Evolutionary conservation across 2,888 invertebrate genomes (phyloP).

Genomic region (Mellilla xanthometata): DNA sequence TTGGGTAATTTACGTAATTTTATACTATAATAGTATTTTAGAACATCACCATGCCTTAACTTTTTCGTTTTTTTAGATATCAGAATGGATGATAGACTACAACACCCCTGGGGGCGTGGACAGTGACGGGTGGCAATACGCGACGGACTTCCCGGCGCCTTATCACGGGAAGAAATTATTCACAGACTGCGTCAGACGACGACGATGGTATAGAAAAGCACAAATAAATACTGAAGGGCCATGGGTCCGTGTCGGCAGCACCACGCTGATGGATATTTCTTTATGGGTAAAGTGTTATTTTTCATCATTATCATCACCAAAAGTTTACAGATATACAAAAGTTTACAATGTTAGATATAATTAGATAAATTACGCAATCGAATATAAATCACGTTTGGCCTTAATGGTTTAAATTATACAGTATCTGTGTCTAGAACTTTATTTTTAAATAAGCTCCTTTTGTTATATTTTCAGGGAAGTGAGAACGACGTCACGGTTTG

Average conservation of each 20-base stretch:
- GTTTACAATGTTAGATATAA: too few relatives aligned
- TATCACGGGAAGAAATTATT: slow-evolving; percentile 94
- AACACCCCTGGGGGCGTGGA: slow-evolving; percentile 95
- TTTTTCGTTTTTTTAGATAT: slow-evolving; percentile 72
- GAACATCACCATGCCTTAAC: too few relatives aligned
- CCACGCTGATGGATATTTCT: slow-evolving; percentile 91
- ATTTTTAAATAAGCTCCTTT: too few relatives aligned
- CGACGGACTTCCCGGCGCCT: slow-evolving; percentile 93
- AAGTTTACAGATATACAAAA: too few relatives aligned
- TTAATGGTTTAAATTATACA: too few relatives aligned
- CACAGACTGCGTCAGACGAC: slow-evolving; percentile 93
- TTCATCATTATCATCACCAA: too few relatives aligned
- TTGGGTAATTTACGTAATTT: slow-evolving; percentile 91
- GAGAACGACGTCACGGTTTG: slow-evolving; percentile 85
- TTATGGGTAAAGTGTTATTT: slow-evolving; percentile 81
- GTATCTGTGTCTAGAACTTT: too few relatives aligned
- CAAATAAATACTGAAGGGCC: slow-evolving; percentile 92
- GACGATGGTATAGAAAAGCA: slow-evolving; percentile 93
- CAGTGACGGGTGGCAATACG: slow-evolving; percentile 97
- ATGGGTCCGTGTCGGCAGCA: slow-evolving; percentile 94
- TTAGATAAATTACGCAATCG: too few relatives aligned
- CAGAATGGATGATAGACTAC: slow-evolving; percentile 97
- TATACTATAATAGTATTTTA: too few relatives aligned
- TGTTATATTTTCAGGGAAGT: slow-evolving; percentile 57
- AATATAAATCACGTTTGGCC: too few relatives aligned